phyloP scores from a whole-genome alignment of 2,113 vertebrate species.

The Ranitomeya imitator region DNA sequence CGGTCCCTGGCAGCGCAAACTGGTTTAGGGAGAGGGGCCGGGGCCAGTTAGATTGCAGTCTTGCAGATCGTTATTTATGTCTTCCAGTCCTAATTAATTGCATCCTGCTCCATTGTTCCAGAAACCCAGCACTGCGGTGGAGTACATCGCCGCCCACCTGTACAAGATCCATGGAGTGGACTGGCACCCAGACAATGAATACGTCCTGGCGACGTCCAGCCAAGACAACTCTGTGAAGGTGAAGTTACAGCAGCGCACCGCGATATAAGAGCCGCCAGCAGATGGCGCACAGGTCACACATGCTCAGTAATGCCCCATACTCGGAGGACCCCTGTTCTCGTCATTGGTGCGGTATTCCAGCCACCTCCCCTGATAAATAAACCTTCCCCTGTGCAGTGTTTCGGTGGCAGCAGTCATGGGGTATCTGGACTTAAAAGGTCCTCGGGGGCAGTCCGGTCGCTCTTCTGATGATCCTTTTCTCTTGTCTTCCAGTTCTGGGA shows the following conservation, averaged over 20 bases:
- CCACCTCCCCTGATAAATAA: too few relatives aligned
- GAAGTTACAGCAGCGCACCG: slow-evolving; percentile 53
- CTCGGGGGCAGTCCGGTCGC: too few relatives aligned
- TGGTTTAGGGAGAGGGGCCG: too few relatives aligned
- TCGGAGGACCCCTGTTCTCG: too few relatives aligned
- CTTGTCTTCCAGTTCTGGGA: slow-evolving; percentile 88
- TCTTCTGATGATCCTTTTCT: not conserved
- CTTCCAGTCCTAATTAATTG: not conserved
- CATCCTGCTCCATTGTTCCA: slow-evolving; percentile 65
- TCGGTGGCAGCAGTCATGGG: too few relatives aligned
- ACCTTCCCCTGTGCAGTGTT: too few relatives aligned
- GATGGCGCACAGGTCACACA: too few relatives aligned
- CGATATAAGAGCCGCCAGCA: too few relatives aligned
- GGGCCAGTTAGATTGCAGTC: not conserved
- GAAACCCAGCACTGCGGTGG: slow-evolving; percentile 95
- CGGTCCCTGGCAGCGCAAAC: too few relatives aligned
- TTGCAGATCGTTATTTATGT: not conserved
- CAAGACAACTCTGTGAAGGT: slow-evolving; percentile 98
- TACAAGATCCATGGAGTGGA: slow-evolving; percentile 97
- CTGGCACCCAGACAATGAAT: slow-evolving; percentile 97
- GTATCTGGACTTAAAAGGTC: too few relatives aligned
- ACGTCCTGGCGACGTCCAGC: slow-evolving; percentile 91
- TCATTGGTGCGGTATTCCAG: too few relatives aligned
- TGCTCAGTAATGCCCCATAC: too few relatives aligned
- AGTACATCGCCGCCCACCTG: slow-evolving; percentile 95